These are phyloP conservation scores for Brachyptera putata DNA, from an alignment of 2,888 invertebrate species.

Conservation along the genomic window DNA sequence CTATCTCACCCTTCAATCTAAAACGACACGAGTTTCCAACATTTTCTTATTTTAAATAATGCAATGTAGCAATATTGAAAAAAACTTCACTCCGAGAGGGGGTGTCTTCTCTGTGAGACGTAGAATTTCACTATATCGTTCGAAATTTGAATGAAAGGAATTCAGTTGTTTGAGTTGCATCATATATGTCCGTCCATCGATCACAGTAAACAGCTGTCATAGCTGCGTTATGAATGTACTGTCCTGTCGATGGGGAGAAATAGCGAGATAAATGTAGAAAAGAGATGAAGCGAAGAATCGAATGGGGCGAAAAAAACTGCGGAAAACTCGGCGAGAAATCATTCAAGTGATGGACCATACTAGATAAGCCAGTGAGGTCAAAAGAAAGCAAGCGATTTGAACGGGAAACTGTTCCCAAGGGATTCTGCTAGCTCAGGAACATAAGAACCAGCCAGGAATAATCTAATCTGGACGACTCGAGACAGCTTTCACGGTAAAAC, in stretches of 20 bases:
- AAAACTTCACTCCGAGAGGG: no score
- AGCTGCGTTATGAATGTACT: neutral
- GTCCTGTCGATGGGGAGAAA: neutral
- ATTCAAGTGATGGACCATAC: slow-evolving; percentile 14
- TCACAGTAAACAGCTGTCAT: neutral
- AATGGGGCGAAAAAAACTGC: neutral
- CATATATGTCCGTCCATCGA: neutral
- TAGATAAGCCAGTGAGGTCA: slow-evolving; percentile 19
- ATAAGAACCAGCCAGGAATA: slow-evolving; percentile 15
- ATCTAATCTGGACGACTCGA: slow-evolving; percentile 17
- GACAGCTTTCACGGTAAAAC: slow-evolving; percentile 11
- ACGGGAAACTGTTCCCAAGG: slow-evolving; percentile 17
- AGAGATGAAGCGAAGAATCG: neutral
- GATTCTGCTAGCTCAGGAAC: slow-evolving; percentile 3
- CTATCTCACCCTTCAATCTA: no score
- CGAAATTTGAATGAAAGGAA: no score
- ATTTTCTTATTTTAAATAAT: no score
- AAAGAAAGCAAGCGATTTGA: slow-evolving; percentile 8
- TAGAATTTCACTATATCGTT: no score
- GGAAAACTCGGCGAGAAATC: neutral
- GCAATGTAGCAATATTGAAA: no score
- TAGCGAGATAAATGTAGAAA: slow-evolving; percentile 16
- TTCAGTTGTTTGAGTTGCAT: no score
- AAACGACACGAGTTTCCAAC: no score
- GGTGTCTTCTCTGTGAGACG: no score